These are phyloP conservation scores for Plutella xylostella DNA, from an alignment of 2,888 invertebrate genomes.

Conservation along the genomic window DNA sequence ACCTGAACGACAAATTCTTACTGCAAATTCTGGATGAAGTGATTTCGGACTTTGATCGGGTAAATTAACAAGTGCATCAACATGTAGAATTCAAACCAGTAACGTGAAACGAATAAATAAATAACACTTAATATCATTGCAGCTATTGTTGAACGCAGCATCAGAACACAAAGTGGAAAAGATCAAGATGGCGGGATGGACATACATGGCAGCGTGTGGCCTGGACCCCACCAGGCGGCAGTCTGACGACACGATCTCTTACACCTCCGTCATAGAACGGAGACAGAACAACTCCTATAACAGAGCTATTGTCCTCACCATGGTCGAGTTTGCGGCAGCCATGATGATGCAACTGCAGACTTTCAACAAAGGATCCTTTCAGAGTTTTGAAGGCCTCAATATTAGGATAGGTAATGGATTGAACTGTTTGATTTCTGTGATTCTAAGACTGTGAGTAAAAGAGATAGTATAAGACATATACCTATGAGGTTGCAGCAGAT, in stretches of 20 bases:
- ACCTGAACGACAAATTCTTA: constrained; percentile 73
- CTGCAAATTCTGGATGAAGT: constrained; percentile 87
- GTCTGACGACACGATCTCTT: constrained; percentile 56
- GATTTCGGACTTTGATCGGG: constrained; percentile 93
- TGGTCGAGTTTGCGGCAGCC: constrained; percentile 62
- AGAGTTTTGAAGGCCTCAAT: constrained; percentile 72
- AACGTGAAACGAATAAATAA: too few species aligned
- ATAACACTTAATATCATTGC: constrained; percentile 22
- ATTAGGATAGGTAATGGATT: constrained; percentile 76
- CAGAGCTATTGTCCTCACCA: constrained; percentile 50
- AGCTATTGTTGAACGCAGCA: constrained; percentile 74
- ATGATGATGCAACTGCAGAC: constrained; percentile 64
- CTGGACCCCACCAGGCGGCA: constrained; percentile 79
- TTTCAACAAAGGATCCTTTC: constrained; percentile 71
- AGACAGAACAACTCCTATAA: constrained; percentile 46
- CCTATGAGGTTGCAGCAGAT: too few species aligned
- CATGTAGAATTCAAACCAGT: background rate
- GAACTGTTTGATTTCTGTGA: background rate
- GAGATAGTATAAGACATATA: background rate
- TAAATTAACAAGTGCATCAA: constrained; percentile 49
- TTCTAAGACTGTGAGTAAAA: background rate
- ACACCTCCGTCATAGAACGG: constrained; percentile 27
- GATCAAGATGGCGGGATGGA: constrained; percentile 96
- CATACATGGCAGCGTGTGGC: constrained; percentile 98
- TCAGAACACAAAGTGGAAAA: constrained; percentile 86